Evolutionary conservation across 2,888 invertebrate genomes (phyloP).

Genomic region (Oscheius sp.): DNA sequence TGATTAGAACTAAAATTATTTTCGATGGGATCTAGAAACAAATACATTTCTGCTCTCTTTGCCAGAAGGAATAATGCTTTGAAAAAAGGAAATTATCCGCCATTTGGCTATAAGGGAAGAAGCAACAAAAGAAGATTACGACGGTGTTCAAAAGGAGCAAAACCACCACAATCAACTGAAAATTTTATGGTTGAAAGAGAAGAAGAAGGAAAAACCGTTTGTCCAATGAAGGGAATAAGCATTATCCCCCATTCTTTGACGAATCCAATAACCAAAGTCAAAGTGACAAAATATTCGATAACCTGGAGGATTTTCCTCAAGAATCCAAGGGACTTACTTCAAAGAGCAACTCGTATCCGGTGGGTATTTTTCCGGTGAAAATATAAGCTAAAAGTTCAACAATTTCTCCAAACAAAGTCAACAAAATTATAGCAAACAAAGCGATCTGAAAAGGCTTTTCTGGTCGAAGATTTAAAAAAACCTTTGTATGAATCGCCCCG

Average conservation of each 20-base stretch:
- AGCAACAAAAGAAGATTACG: slow-evolving; percentile 28
- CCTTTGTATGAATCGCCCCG: slow-evolving; percentile 40
- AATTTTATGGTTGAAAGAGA: not conserved
- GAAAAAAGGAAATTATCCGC: slow-evolving; percentile 30
- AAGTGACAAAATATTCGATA: slow-evolving; percentile 34
- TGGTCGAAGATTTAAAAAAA: not conserved
- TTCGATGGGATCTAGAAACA: not conserved
- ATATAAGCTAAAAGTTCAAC: slow-evolving; percentile 40
- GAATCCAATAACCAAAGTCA: slow-evolving; percentile 36
- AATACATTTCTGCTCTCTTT: slow-evolving; percentile 33
- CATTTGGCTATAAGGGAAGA: slow-evolving; percentile 36
- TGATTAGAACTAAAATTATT: slow-evolving; percentile 34
- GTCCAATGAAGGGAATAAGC: slow-evolving; percentile 40
- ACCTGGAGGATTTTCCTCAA: slow-evolving; percentile 22
- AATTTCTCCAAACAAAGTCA: slow-evolving; percentile 34
- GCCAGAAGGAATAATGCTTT: slow-evolving; percentile 8
- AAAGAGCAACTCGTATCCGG: slow-evolving; percentile 22
- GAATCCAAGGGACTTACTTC: not conserved
- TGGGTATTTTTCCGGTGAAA: slow-evolving; percentile 31
- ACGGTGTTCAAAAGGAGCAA: slow-evolving; percentile 36
- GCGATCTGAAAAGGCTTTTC: slow-evolving; percentile 36
- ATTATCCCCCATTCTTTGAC: slow-evolving; percentile 32
- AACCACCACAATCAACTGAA: slow-evolving; percentile 39
- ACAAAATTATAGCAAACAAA: slow-evolving; percentile 33
- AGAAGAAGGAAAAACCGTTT: slow-evolving; percentile 26